phyloP scores from a whole-genome alignment of 2,113 vertebrate genomes.

The Stictonetta naevosa region DNA sequence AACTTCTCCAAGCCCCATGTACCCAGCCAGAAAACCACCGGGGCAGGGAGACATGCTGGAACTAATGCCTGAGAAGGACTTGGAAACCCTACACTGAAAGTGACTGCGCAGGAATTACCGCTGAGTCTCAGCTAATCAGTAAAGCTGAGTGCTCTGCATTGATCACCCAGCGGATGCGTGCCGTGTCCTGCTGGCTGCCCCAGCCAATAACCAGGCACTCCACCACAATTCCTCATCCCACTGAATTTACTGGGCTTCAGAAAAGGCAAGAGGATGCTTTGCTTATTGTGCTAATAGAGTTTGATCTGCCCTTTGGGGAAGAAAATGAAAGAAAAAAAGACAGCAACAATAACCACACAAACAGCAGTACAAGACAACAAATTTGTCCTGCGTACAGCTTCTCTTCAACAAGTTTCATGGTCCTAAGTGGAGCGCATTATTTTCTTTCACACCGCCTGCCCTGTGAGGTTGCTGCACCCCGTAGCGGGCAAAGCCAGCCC shows the following conservation, averaged over 20 bases:
- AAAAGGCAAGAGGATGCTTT: neutral
- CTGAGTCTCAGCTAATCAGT: neutral
- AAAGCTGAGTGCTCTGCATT: neutral
- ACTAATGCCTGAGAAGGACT: neutral
- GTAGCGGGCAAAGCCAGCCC: neutral
- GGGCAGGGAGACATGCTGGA: neutral
- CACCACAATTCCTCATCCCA: neutral
- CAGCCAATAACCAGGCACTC: neutral
- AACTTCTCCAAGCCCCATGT: neutral
- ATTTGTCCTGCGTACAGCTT: neutral
- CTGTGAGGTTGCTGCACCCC: neutral
- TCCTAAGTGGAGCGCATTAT: neutral
- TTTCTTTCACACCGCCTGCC: neutral
- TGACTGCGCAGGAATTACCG: neutral
- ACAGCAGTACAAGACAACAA: rapidly evolving
- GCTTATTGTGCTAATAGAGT: rapidly evolving
- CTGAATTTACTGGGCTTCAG: neutral
- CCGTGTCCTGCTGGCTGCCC: neutral
- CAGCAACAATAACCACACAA: neutral
- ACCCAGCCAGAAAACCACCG: neutral
- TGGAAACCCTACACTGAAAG: neutral
- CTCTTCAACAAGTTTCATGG: neutral
- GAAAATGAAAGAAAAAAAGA: neutral
- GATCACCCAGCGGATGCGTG: too few species aligned
- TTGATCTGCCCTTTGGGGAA: neutral